These are phyloP conservation scores for Cheilosia grossa DNA, from an alignment of 2,888 invertebrate species.

Conservation along the genomic window DNA sequence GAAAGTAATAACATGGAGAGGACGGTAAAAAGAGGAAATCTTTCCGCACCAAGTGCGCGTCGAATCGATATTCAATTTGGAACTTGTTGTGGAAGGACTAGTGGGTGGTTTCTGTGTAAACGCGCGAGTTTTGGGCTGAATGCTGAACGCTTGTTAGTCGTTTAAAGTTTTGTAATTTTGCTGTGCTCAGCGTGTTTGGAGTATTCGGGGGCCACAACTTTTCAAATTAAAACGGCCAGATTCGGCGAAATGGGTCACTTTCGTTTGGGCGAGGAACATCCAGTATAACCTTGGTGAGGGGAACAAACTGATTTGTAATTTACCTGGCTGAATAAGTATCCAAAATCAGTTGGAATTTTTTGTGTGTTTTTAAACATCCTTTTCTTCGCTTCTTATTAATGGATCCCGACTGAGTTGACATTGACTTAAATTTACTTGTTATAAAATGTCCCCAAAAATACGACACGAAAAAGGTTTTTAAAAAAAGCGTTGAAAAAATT, in stretches of 20 bases:
- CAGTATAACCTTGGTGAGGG: too few species aligned
- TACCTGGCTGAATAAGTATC: too few species aligned
- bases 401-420: too few species aligned
- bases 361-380: too few species aligned
- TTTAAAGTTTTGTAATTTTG: slow-evolving; percentile 72
- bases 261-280: background rate
- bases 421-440: too few species aligned
- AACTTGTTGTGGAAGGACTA: slow-evolving; percentile 27
- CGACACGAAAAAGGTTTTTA: too few species aligned
- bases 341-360: too few species aligned
- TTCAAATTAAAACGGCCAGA: slow-evolving; percentile 58
- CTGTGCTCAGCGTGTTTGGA: slow-evolving; percentile 43
- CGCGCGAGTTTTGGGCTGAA: background rate
- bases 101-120: background rate
- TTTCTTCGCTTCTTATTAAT: too few species aligned
- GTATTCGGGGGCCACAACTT: slow-evolving; percentile 48
- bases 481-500: too few species aligned
- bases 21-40: background rate
- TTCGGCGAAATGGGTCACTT: slow-evolving; percentile 45
- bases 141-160: slow-evolving; percentile 46
- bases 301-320: too few species aligned
- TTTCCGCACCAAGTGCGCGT: slow-evolving; percentile 27
- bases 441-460: too few species aligned
- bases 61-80: slow-evolving; percentile 72
- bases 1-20: slow-evolving; percentile 45